These are phyloP conservation scores for Tiliacea aurago DNA, from an alignment of 2,888 invertebrate species.

Conservation along the genomic window DNA sequence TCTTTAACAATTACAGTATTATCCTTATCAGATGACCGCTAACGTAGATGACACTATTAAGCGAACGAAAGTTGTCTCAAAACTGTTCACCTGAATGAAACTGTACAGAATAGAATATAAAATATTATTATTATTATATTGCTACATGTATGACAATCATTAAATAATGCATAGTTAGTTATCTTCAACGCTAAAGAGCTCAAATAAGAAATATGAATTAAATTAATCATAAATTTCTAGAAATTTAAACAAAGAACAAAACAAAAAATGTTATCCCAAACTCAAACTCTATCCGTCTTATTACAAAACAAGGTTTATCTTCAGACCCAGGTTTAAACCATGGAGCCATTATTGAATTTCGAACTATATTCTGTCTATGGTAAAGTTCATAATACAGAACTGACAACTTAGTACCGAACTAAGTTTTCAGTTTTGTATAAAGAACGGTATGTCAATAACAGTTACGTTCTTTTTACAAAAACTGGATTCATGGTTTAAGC, in stretches of 20 bases:
- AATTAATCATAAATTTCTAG: neutral
- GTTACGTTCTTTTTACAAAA: too few relatives aligned
- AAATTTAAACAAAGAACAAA: neutral
- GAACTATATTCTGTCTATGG: too few relatives aligned
- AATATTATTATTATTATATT: too few relatives aligned
- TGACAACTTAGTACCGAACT: too few relatives aligned
- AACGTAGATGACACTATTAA: neutral
- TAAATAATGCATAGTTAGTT: neutral
- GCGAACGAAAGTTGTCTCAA: constrained; percentile 11
- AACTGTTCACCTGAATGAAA: constrained; percentile 2
- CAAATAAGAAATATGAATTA: neutral
- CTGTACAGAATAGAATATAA: neutral
- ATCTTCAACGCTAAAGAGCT: neutral
- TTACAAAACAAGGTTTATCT: too few relatives aligned
- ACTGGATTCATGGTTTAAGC: too few relatives aligned
- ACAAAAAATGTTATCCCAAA: neutral
- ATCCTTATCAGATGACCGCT: constrained; percentile 4
- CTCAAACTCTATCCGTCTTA: too few relatives aligned
- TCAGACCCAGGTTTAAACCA: too few relatives aligned
- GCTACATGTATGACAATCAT: neutral
- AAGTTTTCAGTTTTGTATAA: too few relatives aligned
- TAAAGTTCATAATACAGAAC: too few relatives aligned
- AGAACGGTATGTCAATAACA: too few relatives aligned
- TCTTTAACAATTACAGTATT: constrained; percentile 24
- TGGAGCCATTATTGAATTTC: too few relatives aligned